These are phyloP conservation scores for Glaucidium brasilianum DNA, from an alignment of 2,113 vertebrate genomes.

Conservation along the genomic window DNA sequence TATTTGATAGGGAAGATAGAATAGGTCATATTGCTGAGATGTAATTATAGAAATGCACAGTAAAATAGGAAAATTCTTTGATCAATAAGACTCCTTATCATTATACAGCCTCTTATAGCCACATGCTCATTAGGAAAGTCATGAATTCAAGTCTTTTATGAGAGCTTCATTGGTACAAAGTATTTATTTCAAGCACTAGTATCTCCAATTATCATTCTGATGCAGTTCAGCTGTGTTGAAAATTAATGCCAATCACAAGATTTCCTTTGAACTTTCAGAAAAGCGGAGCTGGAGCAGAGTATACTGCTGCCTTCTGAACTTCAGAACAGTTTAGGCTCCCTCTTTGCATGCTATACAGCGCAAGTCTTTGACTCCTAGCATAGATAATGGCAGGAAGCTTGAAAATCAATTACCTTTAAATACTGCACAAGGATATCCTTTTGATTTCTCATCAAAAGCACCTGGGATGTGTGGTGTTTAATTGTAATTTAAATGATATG, in stretches of 20 bases:
- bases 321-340: neutral
- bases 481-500: neutral
- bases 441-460: slow-evolving; percentile 21
- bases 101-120: neutral
- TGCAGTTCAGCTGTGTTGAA: neutral
- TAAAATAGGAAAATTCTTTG: slow-evolving; percentile 15
- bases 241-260: slow-evolving; percentile 29
- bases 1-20: neutral
- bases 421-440: neutral
- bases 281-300: neutral
- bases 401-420: slow-evolving; percentile 52
- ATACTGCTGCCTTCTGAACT: neutral
- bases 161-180: slow-evolving; percentile 15
- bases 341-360: neutral
- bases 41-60: neutral
- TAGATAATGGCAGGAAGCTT: neutral
- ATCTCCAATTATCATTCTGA: slow-evolving; percentile 10
- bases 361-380: neutral
- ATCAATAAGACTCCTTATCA: slow-evolving; percentile 2
- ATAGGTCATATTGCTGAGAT: neutral
- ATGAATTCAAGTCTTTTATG: slow-evolving; percentile 8
- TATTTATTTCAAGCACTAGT: neutral
- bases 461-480: neutral
- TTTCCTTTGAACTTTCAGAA: slow-evolving; percentile 40
- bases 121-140: neutral